Conservation (phyloP, 2,888 invertebrate species). For the Leptinotarsa haldemani region DNA sequence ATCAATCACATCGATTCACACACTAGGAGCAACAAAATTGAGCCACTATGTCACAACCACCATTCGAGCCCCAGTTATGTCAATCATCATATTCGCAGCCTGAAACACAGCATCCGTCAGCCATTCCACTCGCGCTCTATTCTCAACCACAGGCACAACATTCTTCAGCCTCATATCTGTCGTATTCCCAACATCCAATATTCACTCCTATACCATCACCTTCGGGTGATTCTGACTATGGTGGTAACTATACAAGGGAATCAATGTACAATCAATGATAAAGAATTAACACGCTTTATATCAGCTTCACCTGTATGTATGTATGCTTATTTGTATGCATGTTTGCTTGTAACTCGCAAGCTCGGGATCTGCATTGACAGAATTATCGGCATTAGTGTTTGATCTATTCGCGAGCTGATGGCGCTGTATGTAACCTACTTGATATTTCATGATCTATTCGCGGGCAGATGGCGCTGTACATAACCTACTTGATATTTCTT, state of each 20-base stretch:
- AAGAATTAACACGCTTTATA: too few species aligned
- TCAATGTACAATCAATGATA: too few species aligned
- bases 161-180: conserved; percentile 18
- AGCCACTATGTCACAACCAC: conserved; percentile 2
- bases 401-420: too few species aligned
- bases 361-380: too few species aligned
- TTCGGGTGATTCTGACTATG: not conserved
- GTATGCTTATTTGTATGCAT: too few species aligned
- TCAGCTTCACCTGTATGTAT: too few species aligned
- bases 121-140: conserved; percentile 6
- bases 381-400: too few species aligned
- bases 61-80: not conserved
- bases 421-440: too few species aligned
- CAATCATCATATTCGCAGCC: conserved; percentile 3
- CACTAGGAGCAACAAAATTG: not conserved
- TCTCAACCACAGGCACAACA: conserved; percentile 8
- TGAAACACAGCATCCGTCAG: conserved; percentile 11
- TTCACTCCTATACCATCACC: not conserved
- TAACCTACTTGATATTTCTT: too few species aligned
- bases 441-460: too few species aligned
- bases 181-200: conserved; percentile 7
- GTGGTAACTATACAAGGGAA: not conserved
- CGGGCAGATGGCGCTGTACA: too few species aligned
- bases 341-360: too few species aligned
- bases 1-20: conserved; percentile 14